Conservation (phyloP, 2,113 vertebrate genomes). For the Phaethon lepturus region DNA sequence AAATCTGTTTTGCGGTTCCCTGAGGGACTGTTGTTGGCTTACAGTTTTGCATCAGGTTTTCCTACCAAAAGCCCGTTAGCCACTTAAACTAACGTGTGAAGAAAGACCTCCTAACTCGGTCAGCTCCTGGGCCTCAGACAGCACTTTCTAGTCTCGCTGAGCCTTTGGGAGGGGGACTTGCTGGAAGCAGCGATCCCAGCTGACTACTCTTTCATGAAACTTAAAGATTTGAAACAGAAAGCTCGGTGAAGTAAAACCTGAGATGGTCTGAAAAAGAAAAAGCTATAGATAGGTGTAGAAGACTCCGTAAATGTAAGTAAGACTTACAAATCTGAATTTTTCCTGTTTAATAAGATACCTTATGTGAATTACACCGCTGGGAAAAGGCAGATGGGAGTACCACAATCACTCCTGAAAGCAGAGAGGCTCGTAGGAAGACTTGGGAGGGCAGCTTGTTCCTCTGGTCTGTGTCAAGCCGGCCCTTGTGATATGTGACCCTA, state of each 20-base stretch:
- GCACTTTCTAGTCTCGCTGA: neutral
- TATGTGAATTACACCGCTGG: neutral
- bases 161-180: neutral
- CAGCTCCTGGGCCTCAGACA: neutral
- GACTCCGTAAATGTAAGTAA: neutral
- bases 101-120: neutral
- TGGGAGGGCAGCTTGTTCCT: neutral
- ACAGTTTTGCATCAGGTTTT: neutral
- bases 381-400: neutral
- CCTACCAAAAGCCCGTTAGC: neutral
- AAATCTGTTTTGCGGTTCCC: neutral
- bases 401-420: rapidly evolving
- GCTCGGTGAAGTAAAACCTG: neutral
- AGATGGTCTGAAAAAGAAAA: neutral
- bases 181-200: neutral
- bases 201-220: neutral
- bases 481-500: neutral
- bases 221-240: neutral
- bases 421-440: neutral
- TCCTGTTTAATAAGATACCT: neutral
- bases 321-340: neutral
- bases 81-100: neutral
- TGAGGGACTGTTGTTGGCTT: neutral
- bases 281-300: neutral
- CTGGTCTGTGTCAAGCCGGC: rapidly evolving